These are phyloP conservation scores for Urosaurus nigricauda DNA, from an alignment of 2,797 vertebrate genomes.

Conservation along the genomic window DNA sequence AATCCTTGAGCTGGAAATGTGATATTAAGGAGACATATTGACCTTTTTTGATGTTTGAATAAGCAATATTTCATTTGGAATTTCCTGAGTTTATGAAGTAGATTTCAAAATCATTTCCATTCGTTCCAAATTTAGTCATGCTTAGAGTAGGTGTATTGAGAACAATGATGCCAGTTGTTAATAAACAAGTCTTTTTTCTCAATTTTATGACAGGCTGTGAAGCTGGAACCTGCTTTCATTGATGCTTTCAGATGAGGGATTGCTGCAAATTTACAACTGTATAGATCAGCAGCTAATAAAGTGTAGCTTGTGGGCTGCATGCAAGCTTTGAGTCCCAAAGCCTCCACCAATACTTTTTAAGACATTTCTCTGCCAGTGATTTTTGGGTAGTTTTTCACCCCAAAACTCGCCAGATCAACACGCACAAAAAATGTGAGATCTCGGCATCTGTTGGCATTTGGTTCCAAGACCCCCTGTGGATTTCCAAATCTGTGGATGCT, in stretches of 20 bases:
- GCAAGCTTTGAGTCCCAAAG: too few species aligned
- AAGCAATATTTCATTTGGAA: slow-evolving; percentile 21
- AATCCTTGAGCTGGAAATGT: slow-evolving; percentile 2
- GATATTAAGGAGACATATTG: slow-evolving; percentile 18
- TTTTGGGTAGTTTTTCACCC: too few species aligned
- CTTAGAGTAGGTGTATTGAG: background rate
- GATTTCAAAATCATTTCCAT: background rate
- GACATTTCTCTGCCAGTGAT: too few species aligned
- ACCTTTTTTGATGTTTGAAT: slow-evolving; percentile 12
- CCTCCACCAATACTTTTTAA: too few species aligned
- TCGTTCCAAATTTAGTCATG: background rate
- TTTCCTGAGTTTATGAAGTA: slow-evolving; percentile 15
- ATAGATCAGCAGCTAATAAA: too few species aligned
- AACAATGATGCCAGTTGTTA: background rate
- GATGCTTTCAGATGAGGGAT: background rate
- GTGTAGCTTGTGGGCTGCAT: too few species aligned
- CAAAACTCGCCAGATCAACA: too few species aligned
- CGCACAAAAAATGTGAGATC: too few species aligned
- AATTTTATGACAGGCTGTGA: background rate
- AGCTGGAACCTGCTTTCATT: background rate
- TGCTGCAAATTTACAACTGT: too few species aligned
- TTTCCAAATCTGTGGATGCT: too few species aligned
- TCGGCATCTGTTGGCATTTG: too few species aligned
- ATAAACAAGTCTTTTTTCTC: background rate
- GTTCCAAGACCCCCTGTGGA: too few species aligned